Percentiles rank a stretch among this genome's conserved stretches.
These are phyloP conservation scores for Apteryx owenii DNA, from an alignment of 2,113 vertebrate species.

Conservation along the genomic window DNA sequence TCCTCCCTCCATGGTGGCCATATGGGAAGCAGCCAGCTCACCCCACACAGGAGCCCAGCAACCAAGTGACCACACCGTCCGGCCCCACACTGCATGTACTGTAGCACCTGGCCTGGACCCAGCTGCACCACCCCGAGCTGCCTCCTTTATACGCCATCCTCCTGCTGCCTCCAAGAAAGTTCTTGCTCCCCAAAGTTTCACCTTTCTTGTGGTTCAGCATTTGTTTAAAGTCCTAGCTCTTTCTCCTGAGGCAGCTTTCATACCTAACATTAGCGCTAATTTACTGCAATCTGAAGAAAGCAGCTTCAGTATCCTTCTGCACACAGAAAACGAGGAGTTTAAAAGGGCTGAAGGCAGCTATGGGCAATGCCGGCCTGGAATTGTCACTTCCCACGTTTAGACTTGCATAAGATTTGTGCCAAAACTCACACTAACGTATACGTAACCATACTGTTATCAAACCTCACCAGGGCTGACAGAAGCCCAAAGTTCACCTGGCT, in stretches of 20 bases:
- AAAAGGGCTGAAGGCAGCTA: neutral
- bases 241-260: neutral
- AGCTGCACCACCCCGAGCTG: no score
- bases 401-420: neutral
- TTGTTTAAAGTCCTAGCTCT: neutral
- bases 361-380: neutral
- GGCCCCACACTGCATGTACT: no score
- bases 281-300: neutral
- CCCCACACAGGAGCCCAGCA: no score
- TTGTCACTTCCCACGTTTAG: fast-evolving
- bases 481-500: fast-evolving
- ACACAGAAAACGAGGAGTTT: neutral
- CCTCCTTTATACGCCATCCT: no score
- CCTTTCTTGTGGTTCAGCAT: fast-evolving
- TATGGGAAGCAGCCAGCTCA: no score
- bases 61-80: no score
- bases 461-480: fast-evolving
- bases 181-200: neutral
- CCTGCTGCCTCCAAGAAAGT: neutral
- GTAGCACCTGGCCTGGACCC: no score
- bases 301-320: neutral
- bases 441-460: neutral
- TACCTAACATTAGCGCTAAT: neutral
- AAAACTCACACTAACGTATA: neutral
- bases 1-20: no score